Evolutionary conservation across 2,797 vertebrate species (phyloP), one percentile per base, ranked within the genome.

Genomic region (Pyrocephalus nanus): DNA sequence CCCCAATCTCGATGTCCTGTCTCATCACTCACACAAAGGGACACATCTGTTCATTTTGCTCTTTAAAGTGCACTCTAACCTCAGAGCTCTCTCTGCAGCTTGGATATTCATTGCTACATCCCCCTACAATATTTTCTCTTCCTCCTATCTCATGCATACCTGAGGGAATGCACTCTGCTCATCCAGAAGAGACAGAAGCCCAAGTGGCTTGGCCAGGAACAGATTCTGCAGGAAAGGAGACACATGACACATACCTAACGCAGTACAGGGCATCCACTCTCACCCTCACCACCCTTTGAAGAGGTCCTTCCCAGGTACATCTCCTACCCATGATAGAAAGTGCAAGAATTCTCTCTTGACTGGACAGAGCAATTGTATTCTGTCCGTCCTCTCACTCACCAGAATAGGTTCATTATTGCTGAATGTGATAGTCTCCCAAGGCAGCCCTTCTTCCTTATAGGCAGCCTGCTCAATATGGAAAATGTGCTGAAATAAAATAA

Each of bases 81-180:
- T 27, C 50, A 77, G 27, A 91, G 13, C 9, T 32, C 34, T 43
- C 27, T 67, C 29, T 67, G 38, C 30, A 80, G 29, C 16, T 23
- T 26, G 45, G 6, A 40, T 13, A 66, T 26, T 26, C 66, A 76
- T 6, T 40, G 14, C 13, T 47, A 26, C 3, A 14, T 69, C 16
- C 15, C 9, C 20, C 20, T 11, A 7, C 15, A 7, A 11, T 26
- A 45, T 58, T 88, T 83, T 57, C 29, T 36, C 26, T 78, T 42
- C 10, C 13, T 23, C 6, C 6, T 30, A 22, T 30, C 32, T 88
- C 45, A 70, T 3, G 13, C n/a, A 10, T 83, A 98, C 98, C 97
- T 97, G 98, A 42, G 98, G 98, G 72, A 98, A 98, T 20, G 98
- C 95, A 57, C 97, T 98, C 86, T 98, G 98, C 77, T 98, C 98